Evolutionary conservation across 2,888 invertebrate genomes (phyloP).

Genomic region (Argyresthia goedartella): DNA sequence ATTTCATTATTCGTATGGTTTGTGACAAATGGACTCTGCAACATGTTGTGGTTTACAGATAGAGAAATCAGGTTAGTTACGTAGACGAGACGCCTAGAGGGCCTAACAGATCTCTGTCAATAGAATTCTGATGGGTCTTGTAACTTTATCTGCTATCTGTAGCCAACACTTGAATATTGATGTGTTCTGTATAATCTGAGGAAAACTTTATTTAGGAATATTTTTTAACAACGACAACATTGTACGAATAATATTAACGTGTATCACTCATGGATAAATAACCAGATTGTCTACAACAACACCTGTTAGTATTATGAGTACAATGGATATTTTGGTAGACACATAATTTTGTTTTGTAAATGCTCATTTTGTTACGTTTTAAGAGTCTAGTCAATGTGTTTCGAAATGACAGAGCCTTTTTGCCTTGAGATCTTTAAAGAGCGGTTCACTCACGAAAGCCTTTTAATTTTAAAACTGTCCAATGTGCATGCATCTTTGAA

Average conservation of each 20-base stretch:
- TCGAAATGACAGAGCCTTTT: slow-evolving; percentile 40
- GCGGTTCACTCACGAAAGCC: background rate
- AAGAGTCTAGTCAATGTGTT: slow-evolving; percentile 67
- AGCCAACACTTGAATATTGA: no score
- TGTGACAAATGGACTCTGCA: no score
- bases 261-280: background rate
- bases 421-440: background rate
- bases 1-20: slow-evolving; percentile 17
- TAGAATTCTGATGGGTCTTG: no score
- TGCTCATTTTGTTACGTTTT: slow-evolving; percentile 66
- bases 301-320: slow-evolving; percentile 23
- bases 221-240: background rate
- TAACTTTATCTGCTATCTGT: no score
- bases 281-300: background rate
- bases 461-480: no score
- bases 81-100: no score
- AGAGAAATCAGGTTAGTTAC: no score
- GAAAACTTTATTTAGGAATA: slow-evolving; percentile 38
- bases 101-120: no score
- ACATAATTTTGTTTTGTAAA: slow-evolving; percentile 52
- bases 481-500: no score
- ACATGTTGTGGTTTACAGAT: no score
- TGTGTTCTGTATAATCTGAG: slow-evolving; percentile 16
- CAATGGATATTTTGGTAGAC: slow-evolving; percentile 25
- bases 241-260: slow-evolving; percentile 4